Evolutionary conservation across 2,888 invertebrate species (phyloP).

Genomic region (Masnerella sp.): DNA sequence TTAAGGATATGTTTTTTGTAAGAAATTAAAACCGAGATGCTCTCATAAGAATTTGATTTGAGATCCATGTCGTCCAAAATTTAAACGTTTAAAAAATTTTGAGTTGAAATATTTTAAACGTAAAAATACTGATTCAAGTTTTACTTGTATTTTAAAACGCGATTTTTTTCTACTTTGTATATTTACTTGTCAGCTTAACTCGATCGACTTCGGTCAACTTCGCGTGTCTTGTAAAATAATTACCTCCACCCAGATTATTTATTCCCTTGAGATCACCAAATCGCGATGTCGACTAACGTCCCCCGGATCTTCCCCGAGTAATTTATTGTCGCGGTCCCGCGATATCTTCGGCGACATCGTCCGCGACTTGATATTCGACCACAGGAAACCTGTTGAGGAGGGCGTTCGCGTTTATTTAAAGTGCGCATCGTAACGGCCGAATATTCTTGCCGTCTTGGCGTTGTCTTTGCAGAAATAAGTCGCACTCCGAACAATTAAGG

Average conservation of each 20-base stretch:
- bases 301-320: conserved; percentile 14
- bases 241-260: conserved; percentile 48
- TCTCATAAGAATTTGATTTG: too few species aligned
- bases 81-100: too few species aligned
- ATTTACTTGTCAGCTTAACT: conserved; percentile 59
- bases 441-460: conserved; percentile 28
- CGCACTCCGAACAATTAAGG: conserved; percentile 70
- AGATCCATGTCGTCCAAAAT: too few species aligned
- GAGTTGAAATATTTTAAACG: too few species aligned
- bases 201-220: conserved; percentile 44
- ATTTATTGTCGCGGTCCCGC: conserved; percentile 33
- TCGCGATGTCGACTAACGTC: conserved; percentile 28
- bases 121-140: too few species aligned
- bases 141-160: too few species aligned
- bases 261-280: conserved; percentile 30
- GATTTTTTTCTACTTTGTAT: too few species aligned
- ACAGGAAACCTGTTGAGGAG: conserved; percentile 46
- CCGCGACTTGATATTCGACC: conserved; percentile 24
- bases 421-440: conserved; percentile 21
- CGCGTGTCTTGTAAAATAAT: conserved; percentile 60
- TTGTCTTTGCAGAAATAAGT: conserved; percentile 66
- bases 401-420: conserved; percentile 27
- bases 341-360: conserved; percentile 15
- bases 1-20: too few species aligned
- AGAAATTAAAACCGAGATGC: too few species aligned